Base-by-base conservation (phyloP, 2,797 vertebrate species). In the Trematomus bernacchii region DNA sequence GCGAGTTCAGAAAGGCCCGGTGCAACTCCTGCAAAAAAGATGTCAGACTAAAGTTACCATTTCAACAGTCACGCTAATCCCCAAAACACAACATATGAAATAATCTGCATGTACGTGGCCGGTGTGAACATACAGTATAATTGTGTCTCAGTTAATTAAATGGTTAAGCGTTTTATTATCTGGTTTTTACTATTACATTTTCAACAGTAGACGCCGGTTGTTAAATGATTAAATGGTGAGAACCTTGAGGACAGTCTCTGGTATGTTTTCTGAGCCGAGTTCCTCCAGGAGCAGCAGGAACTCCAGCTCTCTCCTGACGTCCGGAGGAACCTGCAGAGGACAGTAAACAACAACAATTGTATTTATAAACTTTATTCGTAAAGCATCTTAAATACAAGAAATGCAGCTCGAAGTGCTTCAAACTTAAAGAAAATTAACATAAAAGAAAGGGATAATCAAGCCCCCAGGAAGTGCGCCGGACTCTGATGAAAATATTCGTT, bases 221-320 rank as follows among this genome's bases (percentile, higher is more conserved):
- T 27, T 27, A 27, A 27, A 12, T 30, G n/a, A 16, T 44, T 47
- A 19, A 27, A 46, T 1, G 21, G 42, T 15, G 55, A 11, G 50
- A 55, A 99, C 98, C 96, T 96, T 95, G 27, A 97, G 85, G 53
- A 93, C 86, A 70, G 93, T 86, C 73, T 95, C 93, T 40, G 96
- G 80, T 63, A 96, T 87, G 43, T 95, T 92, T 75, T 94, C 92
- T 63, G 93, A 92, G 43, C 93, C 93, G n/a, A 99, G 90, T 21
- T 98, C 95, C 88, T 99, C 97, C 84, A 97, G 89, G n/a, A 98
- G 91, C 69, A 99, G 88, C 40, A 98, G 90, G 90, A 99, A 98
- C 87, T 98, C 96, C 33, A 97, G 93, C 87, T 97, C 96, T 79
- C 85, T 94, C 79, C 75, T 95, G 77, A 96, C 88, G 69, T 51